These are phyloP conservation scores for Asarcornis scutulata DNA, from an alignment of 2,113 vertebrate genomes.

Conservation along the genomic window DNA sequence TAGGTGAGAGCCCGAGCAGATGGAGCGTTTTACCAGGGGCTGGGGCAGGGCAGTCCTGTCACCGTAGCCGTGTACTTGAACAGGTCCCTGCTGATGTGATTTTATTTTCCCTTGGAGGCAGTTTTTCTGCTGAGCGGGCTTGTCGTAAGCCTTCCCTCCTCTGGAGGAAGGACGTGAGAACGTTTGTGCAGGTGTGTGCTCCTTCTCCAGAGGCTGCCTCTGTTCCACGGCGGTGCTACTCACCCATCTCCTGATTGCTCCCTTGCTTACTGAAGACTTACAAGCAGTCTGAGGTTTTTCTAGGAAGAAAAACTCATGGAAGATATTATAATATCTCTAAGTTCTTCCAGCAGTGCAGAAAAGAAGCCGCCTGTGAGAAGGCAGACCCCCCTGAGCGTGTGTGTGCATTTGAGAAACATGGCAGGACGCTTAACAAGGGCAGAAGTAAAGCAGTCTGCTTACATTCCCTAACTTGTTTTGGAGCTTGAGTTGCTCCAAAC, in stretches of 20 bases:
- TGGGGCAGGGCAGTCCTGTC: conserved; percentile 4
- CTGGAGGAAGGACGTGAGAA: not conserved
- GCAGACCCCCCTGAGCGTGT: accelerated
- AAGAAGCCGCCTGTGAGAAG: not conserved
- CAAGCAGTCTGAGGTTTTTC: accelerated
- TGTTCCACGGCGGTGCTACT: not conserved
- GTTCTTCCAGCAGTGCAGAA: not conserved
- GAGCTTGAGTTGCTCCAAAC: not conserved
- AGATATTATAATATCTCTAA: not conserved
- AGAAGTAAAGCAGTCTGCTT: not conserved
- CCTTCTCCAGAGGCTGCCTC: not conserved
- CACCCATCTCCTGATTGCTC: not conserved
- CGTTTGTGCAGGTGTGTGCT: not conserved
- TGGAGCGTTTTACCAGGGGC: conserved; percentile 40
- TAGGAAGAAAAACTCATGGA: not conserved
- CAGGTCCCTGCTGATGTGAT: not conserved
- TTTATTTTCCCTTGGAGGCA: conserved; percentile 31
- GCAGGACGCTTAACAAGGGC: not conserved
- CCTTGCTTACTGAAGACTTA: not conserved
- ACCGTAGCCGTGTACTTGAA: not conserved
- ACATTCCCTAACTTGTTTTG: not conserved
- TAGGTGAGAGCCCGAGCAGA: conserved; percentile 46
- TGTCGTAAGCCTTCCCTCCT: not conserved
- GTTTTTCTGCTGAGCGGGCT: not conserved
- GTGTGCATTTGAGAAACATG: not conserved